Evolutionary conservation across 2,797 vertebrate genomes (phyloP).

Genomic region (Bucorvus abyssinicus): DNA sequence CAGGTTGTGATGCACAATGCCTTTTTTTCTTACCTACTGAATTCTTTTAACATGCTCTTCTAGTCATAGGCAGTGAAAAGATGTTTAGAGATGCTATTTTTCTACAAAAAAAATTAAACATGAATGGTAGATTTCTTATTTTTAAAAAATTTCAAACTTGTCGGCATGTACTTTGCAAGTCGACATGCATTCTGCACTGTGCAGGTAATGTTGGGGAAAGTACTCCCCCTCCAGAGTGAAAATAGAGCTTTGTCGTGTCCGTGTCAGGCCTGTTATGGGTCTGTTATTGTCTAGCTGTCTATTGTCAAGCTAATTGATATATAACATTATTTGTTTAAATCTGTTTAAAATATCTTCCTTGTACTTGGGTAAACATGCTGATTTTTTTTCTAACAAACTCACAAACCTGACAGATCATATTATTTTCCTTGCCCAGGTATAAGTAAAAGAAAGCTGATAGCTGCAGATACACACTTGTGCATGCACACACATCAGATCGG

Average conservation of each 20-base stretch:
- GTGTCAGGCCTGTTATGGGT: not conserved
- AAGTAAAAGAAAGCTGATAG: not conserved
- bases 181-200: not conserved
- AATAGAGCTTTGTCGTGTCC: not conserved
- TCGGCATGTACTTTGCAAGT: constrained; percentile 3
- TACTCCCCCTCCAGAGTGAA: not conserved
- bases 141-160: constrained; percentile 19
- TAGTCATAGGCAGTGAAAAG: constrained; percentile 8
- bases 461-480: not conserved
- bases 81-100: not conserved
- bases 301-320: constrained; percentile 10
- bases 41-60: not conserved
- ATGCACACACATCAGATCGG: not conserved
- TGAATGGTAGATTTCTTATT: not conserved
- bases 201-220: not conserved
- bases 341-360: not conserved
- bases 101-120: not conserved
- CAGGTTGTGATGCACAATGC: no score
- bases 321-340: not conserved
- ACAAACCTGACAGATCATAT: not conserved
- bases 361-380: not conserved
- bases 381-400: not conserved
- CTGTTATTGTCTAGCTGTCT: no score
- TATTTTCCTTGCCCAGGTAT: not conserved
- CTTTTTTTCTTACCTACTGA: not conserved